phyloP scores from a whole-genome alignment of 2,113 vertebrate species.

The Phainopepla nitens region DNA sequence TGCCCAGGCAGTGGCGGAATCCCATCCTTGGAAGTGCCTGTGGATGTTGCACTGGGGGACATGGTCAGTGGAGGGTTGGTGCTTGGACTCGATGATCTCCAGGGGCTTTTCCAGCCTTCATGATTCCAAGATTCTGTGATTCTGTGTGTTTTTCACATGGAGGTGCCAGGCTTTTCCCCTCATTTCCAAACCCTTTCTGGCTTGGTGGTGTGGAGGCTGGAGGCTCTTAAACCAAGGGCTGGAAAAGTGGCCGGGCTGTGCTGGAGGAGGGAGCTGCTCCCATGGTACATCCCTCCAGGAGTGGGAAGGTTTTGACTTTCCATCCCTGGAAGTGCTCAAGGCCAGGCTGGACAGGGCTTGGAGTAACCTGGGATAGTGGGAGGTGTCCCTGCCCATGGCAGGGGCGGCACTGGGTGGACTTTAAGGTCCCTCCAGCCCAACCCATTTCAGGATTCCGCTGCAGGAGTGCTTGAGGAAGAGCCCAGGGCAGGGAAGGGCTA shows the following conservation, averaged over 20 bases:
- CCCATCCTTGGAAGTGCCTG: not conserved
- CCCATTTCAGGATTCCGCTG: not conserved
- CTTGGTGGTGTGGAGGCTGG: not conserved
- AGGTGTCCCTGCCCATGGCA: not conserved
- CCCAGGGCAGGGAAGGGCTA: not conserved
- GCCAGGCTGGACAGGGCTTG: not conserved
- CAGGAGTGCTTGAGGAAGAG: not conserved
- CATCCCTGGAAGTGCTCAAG: not conserved
- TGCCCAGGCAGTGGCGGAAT: not conserved
- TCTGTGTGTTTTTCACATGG: not conserved
- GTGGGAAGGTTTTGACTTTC: not conserved
- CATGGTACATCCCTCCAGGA: not conserved
- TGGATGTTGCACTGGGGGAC: not conserved
- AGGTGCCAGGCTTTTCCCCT: not conserved
- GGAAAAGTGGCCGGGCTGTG: not conserved
- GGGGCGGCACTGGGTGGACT: not conserved
- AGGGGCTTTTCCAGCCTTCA: not conserved
- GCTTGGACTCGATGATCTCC: not conserved
- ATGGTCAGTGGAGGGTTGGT: not conserved
- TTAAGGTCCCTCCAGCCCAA: not conserved
- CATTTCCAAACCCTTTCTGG: not conserved
- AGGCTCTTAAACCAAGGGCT: not conserved
- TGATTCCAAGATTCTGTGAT: not conserved
- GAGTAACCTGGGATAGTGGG: accelerated
- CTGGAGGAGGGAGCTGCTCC: not conserved